These are phyloP conservation scores for Tupaia tana DNA, from an alignment of 2,113 vertebrate species.

Conservation along the genomic window DNA sequence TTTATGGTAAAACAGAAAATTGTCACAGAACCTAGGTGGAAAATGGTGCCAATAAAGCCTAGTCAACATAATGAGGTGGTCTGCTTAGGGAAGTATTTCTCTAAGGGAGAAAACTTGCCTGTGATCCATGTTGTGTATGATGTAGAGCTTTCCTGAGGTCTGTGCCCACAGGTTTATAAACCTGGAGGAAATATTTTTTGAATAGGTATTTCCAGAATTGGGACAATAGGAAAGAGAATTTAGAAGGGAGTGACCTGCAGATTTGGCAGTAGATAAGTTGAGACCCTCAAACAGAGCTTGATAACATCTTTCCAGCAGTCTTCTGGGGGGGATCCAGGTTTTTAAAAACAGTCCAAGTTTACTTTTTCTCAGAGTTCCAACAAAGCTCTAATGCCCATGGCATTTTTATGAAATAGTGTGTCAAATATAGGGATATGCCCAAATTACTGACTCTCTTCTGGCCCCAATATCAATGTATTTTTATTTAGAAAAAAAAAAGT, in stretches of 20 bases:
- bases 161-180: neutral
- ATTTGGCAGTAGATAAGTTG: neutral
- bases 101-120: neutral
- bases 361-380: neutral
- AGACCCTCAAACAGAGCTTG: neutral
- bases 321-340: neutral
- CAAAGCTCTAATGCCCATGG: neutral
- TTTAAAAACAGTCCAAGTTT: neutral
- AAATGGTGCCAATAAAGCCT: neutral
- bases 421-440: neutral
- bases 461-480: neutral
- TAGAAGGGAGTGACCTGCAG: neutral
- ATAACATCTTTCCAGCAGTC: neutral
- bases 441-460: neutral
- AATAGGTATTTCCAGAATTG: neutral
- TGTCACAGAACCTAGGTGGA: neutral
- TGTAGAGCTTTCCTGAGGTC: neutral
- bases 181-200: neutral
- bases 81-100: neutral
- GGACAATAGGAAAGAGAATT: neutral
- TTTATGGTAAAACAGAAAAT: neutral
- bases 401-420: neutral
- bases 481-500: neutral
- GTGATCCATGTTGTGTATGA: rapidly evolving
- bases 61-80: rapidly evolving